These are phyloP conservation scores for Chrysogorgia sp. DNA, from an alignment of 92 coral and sea anemone species.

Conservation along the genomic window DNA sequence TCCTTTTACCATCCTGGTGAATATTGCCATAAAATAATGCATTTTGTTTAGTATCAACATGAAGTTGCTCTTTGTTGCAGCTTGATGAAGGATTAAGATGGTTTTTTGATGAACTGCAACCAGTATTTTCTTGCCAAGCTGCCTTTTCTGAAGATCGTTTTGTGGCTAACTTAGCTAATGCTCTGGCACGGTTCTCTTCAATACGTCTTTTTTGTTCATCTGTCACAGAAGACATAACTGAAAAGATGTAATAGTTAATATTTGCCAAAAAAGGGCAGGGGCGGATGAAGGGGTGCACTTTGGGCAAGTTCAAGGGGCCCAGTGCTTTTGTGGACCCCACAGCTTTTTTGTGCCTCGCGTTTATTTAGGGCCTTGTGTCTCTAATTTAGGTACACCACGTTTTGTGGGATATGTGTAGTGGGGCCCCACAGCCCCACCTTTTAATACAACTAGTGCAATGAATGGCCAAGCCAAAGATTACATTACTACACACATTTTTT, in stretches of 20 bases:
- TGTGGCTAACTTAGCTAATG: conserved; percentile 86
- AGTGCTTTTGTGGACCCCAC: no score
- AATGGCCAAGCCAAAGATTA: no score
- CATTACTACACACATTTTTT: no score
- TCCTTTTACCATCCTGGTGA: neutral
- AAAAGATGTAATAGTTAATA: neutral
- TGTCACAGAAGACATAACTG: conserved; percentile 74
- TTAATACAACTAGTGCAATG: no score
- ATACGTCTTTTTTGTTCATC: conserved; percentile 86
- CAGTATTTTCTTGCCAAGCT: neutral
- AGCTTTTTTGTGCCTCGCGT: no score
- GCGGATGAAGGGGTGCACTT: no score
- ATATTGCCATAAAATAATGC: neutral
- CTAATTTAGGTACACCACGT: no score
- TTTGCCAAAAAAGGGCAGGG: no score
- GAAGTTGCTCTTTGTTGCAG: neutral
- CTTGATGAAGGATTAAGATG: neutral
- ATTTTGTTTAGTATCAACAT: neutral
- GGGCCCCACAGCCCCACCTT: no score
- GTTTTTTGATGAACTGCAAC: neutral
- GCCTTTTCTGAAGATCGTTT: conserved; percentile 14
- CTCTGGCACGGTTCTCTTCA: conserved; percentile 93
- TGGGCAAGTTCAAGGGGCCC: no score
- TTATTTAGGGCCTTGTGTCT: no score
- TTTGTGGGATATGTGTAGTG: no score